Evolutionary conservation across 2,113 vertebrate genomes (phyloP).

Genomic region (Noturus placidus): DNA sequence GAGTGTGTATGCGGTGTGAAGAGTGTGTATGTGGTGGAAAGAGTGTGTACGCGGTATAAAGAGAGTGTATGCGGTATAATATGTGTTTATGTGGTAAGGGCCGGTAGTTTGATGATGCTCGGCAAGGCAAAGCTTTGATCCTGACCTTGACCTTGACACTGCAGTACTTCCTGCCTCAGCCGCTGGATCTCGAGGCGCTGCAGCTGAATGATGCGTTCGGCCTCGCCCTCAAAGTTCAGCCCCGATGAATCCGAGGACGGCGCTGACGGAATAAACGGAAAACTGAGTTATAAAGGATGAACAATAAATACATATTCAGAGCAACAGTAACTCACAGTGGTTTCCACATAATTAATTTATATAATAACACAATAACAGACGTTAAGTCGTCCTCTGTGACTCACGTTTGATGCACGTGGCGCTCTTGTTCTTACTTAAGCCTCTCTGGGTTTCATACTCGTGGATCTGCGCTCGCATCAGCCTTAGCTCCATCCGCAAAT

Average conservation of each 20-base stretch:
- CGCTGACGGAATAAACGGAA: not conserved
- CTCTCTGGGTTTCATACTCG: constrained; percentile 48
- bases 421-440: constrained; percentile 53
- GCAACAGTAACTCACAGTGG: not conserved
- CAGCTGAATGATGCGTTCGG: constrained; percentile 76
- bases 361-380: not conserved
- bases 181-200: constrained; percentile 77
- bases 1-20: not conserved
- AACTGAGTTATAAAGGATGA: not conserved
- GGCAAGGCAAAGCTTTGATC: constrained; percentile 34
- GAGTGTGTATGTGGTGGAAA: not conserved
- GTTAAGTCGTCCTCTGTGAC: not conserved
- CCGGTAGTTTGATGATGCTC: constrained; percentile 59
- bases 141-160: constrained; percentile 58
- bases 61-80: not conserved
- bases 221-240: constrained; percentile 73
- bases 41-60: not conserved
- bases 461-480: constrained; percentile 49
- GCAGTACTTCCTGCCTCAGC: constrained; percentile 70
- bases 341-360: not conserved
- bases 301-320: not conserved
- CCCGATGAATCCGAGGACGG: constrained; percentile 41
- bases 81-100: not conserved
- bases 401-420: constrained; percentile 65
- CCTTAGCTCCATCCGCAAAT: constrained; percentile 63